A percentile compares a stretch with the other conserved stretches of the same genome.
Evolutionary conservation across 2,797 vertebrate species (phyloP).

Genomic region (Delichon dasypus): DNA sequence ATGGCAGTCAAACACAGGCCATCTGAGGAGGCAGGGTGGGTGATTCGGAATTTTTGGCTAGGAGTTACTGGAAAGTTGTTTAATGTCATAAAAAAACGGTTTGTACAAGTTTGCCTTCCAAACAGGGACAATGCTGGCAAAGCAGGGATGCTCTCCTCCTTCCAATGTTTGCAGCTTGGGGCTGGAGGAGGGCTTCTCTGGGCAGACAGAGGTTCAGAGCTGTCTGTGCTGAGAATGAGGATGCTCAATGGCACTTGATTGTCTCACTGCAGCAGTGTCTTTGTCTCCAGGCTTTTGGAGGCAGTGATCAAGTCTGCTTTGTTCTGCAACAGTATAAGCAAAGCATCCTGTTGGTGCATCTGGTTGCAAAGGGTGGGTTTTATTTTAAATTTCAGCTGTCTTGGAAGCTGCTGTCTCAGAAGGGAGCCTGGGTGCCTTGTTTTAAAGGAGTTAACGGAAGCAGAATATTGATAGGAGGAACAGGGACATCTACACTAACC

Average conservation of each 20-base stretch:
- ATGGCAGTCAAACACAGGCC: neutral
- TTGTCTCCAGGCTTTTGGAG: neutral
- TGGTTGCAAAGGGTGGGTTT: neutral
- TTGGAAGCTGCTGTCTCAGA: neutral
- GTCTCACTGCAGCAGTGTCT: neutral
- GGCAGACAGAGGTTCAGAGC: neutral
- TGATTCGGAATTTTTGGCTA: conserved; percentile 31
- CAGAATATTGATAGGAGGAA: neutral
- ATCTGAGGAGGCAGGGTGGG: conserved; percentile 19
- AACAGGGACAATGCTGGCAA: conserved; percentile 14
- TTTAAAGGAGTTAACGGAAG: neutral
- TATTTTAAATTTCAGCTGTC: neutral
- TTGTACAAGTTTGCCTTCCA: neutral
- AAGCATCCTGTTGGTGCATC: neutral
- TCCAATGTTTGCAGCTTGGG: neutral
- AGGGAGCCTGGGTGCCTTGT: neutral
- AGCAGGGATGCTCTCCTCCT: neutral
- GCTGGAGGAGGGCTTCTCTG: neutral
- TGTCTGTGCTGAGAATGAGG: neutral
- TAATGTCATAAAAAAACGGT: neutral
- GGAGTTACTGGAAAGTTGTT: conserved; percentile 11
- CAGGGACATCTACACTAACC: neutral
- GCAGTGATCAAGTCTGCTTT: neutral
- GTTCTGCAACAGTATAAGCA: neutral
- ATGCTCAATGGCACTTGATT: neutral